A percentile compares a stretch with the other conserved stretches of the same genome.
These are phyloP conservation scores for Protobothrops mucrosquamatus DNA, from an alignment of 2,113 vertebrate genomes.

Conservation along the genomic window DNA sequence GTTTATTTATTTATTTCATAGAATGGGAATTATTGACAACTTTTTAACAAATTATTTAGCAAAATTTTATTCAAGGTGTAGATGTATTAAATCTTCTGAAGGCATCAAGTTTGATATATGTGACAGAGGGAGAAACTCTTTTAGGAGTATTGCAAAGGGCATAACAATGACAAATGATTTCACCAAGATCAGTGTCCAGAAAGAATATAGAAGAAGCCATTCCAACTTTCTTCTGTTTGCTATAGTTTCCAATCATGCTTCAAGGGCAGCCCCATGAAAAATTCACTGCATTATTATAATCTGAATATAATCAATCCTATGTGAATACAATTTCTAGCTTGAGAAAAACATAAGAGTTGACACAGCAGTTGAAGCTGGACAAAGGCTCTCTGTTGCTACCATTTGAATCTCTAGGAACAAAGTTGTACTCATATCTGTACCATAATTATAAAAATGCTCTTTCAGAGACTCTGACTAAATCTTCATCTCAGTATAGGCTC, in stretches of 20 bases:
- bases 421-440: neutral
- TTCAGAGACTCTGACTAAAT: neutral
- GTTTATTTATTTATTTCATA: neutral
- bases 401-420: neutral
- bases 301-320: neutral
- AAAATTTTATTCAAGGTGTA: neutral
- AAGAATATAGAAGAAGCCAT: neutral
- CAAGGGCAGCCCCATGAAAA: neutral
- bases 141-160: neutral
- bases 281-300: neutral
- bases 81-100: neutral
- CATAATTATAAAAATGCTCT: neutral
- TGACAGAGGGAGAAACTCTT: neutral
- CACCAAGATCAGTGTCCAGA: neutral
- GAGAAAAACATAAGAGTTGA: neutral
- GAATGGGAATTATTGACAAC: neutral
- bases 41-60: neutral
- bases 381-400: neutral
- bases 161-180: neutral
- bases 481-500: neutral
- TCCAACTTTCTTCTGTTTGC: neutral
- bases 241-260: neutral
- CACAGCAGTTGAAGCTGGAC: neutral
- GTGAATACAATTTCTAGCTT: neutral
- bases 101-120: neutral